phyloP scores from a whole-genome alignment of 2,797 vertebrate genomes.

The Peromyscus aztecus region DNA sequence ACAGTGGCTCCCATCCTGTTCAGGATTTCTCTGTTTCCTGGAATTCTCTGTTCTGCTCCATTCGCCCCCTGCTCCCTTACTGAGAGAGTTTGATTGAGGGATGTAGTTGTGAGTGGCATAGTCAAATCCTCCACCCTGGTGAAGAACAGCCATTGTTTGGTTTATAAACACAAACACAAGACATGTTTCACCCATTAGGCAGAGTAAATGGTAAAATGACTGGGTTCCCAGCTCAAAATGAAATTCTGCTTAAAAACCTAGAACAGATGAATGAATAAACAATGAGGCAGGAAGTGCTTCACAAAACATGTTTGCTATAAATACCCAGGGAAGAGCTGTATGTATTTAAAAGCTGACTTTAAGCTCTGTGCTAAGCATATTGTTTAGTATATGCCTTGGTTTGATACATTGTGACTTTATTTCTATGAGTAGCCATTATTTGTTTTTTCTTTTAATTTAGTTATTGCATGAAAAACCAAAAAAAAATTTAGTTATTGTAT shows the following conservation, averaged over 20 bases:
- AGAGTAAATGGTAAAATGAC: constrained; percentile 4
- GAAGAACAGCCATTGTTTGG: constrained; percentile 10
- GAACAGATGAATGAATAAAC: background rate
- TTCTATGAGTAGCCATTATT: background rate
- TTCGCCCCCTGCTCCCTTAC: constrained; percentile 34
- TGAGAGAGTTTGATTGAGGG: constrained; percentile 6
- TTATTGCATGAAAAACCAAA: background rate
- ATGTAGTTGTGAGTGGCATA: constrained; percentile 43
- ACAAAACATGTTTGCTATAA: background rate
- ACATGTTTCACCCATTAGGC: background rate
- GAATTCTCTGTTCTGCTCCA: constrained; percentile 69
- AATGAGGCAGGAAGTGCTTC: background rate
- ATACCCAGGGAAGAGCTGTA: background rate
- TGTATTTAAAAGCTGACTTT: background rate
- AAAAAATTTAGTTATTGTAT: background rate
- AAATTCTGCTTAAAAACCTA: background rate
- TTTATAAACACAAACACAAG: constrained; percentile 48
- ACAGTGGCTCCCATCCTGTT: constrained; percentile 45
- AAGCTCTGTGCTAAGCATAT: background rate
- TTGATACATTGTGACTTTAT: background rate
- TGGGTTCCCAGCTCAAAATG: background rate
- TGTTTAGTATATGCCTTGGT: background rate
- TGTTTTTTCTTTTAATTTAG: background rate
- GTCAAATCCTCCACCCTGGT: background rate
- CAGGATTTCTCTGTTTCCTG: constrained; percentile 64